Base-by-base conservation (phyloP, 2,888 invertebrate species). In the Caenorhabditis zanzibari region DNA sequence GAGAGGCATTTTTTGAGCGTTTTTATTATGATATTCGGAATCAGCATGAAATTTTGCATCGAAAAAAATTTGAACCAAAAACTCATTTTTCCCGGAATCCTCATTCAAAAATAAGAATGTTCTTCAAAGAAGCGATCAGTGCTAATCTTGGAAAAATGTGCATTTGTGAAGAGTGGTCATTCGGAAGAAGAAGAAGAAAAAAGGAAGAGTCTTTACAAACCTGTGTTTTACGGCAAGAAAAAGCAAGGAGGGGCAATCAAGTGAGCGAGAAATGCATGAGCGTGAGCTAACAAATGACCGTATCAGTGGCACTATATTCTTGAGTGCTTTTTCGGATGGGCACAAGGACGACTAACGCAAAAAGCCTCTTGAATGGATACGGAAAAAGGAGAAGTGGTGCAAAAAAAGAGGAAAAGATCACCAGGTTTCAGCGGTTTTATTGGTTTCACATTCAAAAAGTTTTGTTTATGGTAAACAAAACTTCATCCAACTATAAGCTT, bases 221-320 rank as follows among this genome's bases (percentile, higher is more conserved):
- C 71, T 79, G 79, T 79, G 79, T 79, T 79, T 79, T 79, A 79
- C 79, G 79, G 54, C 47, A 44, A 49, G 38, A 47, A 61, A 59
- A 52, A 73, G 66, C 75, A 58, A 66, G 64, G 68, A 69, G 69
- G 61, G 68, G 76, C 79, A 79, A 79, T 79, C 79, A 79, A 71
- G 71, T 56, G 79, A 79, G 79, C 79, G 79, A 79, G 71, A 79
- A 52, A 64, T 79, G 71, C 79, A 79, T 79, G 71, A 64, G 79
- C 79, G 79, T 79, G 79, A 79, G 79, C 79, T 79, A 79, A 79
- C 79, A 79, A 77, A 71, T 71, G 71, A 71, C 79, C 71, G 79
- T 79, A 79, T 79, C 79, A 79, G 79, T 79, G 79, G 79, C 79
- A 71, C 79, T 71, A 71, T 77, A 69, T 61, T 77, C 77, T 77